phyloP scores from a whole-genome alignment of 1,140 invertebrate species.

The Hestina assimilis region DNA sequence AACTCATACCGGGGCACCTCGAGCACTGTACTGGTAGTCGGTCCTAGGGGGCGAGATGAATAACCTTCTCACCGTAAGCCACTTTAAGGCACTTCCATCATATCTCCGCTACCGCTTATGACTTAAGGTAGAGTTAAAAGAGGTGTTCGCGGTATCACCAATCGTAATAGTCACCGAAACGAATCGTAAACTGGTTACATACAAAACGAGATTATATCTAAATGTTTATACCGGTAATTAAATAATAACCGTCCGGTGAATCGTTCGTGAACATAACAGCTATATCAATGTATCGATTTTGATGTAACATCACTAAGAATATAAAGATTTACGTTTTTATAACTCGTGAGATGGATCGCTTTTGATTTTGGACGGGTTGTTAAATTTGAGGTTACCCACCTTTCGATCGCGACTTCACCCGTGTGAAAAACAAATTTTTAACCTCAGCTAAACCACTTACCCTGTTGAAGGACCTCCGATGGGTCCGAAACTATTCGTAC shows the following conservation, averaged over 20 bases:
- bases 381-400: not conserved
- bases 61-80: too few relatives aligned
- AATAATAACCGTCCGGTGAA: not conserved
- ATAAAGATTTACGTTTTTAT: constrained; percentile 1
- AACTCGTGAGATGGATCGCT: constrained; percentile 1
- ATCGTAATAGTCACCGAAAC: constrained; percentile 20
- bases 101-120: not conserved
- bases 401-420: not conserved
- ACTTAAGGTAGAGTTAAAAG: not conserved
- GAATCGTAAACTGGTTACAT: constrained; percentile 16
- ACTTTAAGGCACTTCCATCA: not conserved
- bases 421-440: not conserved
- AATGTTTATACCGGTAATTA: not conserved
- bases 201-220: not conserved
- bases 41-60: too few relatives aligned
- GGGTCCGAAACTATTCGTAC: too few relatives aligned
- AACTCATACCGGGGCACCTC: too few relatives aligned
- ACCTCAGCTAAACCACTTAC: too few relatives aligned
- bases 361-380: too few relatives aligned
- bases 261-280: not conserved
- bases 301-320: not conserved
- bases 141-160: constrained; percentile 20
- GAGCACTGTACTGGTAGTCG: too few relatives aligned
- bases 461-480: too few relatives aligned
- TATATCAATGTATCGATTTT: not conserved